Conservation (phyloP, 2,113 vertebrate species). For the Fulmarus glacialis region DNA sequence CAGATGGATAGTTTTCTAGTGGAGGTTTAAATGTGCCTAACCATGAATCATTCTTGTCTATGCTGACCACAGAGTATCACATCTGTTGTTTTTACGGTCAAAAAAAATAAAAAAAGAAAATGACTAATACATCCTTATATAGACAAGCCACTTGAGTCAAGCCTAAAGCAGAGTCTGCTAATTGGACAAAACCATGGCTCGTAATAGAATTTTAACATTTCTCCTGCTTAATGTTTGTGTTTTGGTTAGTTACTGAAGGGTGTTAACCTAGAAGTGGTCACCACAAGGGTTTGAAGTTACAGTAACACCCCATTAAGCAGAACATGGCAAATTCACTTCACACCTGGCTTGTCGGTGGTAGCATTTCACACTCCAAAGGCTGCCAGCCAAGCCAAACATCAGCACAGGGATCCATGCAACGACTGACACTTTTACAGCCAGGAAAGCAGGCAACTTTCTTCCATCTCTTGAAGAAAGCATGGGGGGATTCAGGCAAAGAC, state of each 20-base stretch:
- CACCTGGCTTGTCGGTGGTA: conserved; percentile 27
- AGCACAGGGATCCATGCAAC: neutral
- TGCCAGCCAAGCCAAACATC: conserved; percentile 49
- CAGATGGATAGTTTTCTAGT: conserved; percentile 21
- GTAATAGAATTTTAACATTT: conserved; percentile 21
- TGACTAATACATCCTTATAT: conserved; percentile 49
- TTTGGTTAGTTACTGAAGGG: conserved; percentile 44
- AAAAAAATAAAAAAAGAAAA: conserved; percentile 33
- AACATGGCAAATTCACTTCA: conserved; percentile 32
- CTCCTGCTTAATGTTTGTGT: conserved; percentile 29
- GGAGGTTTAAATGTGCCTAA: conserved; percentile 14
- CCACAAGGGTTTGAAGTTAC: conserved; percentile 36
- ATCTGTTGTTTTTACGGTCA: conserved; percentile 59
- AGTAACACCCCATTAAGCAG: conserved; percentile 49
- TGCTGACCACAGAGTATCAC: conserved; percentile 58
- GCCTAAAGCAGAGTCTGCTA: neutral
- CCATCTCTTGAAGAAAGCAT: neutral
- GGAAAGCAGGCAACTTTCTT: neutral
- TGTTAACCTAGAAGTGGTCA: conserved; percentile 52
- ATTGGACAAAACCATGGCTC: conserved; percentile 32
- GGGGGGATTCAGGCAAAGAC: neutral
- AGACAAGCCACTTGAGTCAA: conserved; percentile 40
- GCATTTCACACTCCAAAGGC: neutral
- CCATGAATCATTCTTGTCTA: conserved; percentile 52
- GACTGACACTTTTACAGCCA: neutral